Evolutionary conservation across 2,888 invertebrate genomes (phyloP).

Genomic region (Cryptus viduatorius): DNA sequence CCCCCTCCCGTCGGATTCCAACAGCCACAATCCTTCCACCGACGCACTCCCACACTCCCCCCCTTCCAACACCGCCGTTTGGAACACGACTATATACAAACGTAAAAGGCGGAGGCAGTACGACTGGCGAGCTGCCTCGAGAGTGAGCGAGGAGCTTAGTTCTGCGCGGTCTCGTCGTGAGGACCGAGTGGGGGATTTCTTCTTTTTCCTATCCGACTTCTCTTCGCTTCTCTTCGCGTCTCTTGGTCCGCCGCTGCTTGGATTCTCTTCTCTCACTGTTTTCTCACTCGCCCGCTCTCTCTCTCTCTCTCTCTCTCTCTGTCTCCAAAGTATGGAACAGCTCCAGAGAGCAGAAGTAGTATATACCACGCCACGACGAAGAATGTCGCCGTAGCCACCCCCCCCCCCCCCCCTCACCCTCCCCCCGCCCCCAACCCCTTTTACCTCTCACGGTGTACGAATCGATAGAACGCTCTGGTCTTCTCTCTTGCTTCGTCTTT

Average conservation of each 20-base stretch:
- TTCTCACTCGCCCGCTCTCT: conserved; percentile 39
- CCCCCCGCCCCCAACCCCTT: conserved; percentile 42
- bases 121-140: conserved; percentile 78
- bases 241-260: conserved; percentile 73
- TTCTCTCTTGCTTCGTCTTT: conserved; percentile 62
- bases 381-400: conserved; percentile 81
- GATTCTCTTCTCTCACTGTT: conserved; percentile 37
- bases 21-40: conserved; percentile 64
- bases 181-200: conserved; percentile 80
- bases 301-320: conserved; percentile 62
- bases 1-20: conserved; percentile 47
- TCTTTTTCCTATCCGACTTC: conserved; percentile 79
- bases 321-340: conserved; percentile 71
- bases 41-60: conserved; percentile 67
- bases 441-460: conserved; percentile 65
- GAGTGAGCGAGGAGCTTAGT: conserved; percentile 82
- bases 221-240: conserved; percentile 74
- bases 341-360: conserved; percentile 62
- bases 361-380: conserved; percentile 77
- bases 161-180: conserved; percentile 71
- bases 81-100: conserved; percentile 57
- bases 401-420: conserved; percentile 52
- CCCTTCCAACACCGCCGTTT: conserved; percentile 31
- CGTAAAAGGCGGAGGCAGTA: conserved; percentile 69
- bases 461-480: conserved; percentile 62